These are phyloP conservation scores for Drosophila busckii DNA, from an alignment of 1,140 invertebrate genomes.

Conservation along the genomic window DNA sequence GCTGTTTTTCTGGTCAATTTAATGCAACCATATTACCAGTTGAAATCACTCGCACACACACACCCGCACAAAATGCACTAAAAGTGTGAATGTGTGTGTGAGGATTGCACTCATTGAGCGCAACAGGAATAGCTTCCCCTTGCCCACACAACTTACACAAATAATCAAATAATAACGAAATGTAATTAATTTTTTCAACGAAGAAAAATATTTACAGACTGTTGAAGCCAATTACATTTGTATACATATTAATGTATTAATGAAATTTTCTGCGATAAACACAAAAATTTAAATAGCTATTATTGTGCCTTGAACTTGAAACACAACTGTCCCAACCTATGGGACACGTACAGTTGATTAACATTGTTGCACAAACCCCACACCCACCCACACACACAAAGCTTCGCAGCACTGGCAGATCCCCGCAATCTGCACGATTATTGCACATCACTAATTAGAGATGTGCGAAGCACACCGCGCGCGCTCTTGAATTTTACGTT, in stretches of 20 bases:
- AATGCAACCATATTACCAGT: constrained; percentile 61
- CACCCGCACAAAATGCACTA: neutral
- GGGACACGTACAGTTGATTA: constrained; percentile 67
- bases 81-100: too few species aligned
- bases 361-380: constrained; percentile 44
- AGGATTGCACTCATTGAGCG: too few species aligned
- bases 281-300: too few species aligned
- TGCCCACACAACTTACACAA: too few species aligned
- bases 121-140: too few species aligned
- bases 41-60: neutral
- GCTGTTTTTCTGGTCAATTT: constrained; percentile 74
- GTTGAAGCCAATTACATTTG: too few species aligned
- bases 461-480: constrained; percentile 54
- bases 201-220: too few species aligned
- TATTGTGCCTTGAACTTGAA: too few species aligned
- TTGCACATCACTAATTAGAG: constrained; percentile 75
- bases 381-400: neutral
- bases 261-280: too few species aligned
- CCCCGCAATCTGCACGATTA: constrained; percentile 49
- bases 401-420: neutral
- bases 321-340: constrained; percentile 42
- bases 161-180: too few species aligned
- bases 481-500: constrained; percentile 62
- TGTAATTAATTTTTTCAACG: too few species aligned
- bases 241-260: too few species aligned